phyloP scores from a whole-genome alignment of 2,888 invertebrate species.

The Watsonalla binaria region DNA sequence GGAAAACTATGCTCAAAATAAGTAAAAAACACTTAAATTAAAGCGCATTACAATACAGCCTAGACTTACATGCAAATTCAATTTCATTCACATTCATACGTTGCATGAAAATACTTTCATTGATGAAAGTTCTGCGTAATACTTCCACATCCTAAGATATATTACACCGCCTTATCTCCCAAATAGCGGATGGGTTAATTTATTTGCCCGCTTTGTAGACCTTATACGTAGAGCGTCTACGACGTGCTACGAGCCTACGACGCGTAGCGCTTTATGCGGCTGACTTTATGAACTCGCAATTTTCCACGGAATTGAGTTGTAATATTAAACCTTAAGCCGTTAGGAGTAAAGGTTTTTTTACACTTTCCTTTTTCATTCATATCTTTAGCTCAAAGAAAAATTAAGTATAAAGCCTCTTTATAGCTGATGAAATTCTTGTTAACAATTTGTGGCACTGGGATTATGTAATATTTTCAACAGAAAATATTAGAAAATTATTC shows the following conservation, averaged over 20 bases:
- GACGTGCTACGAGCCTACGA: conserved; percentile 14
- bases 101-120: no score
- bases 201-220: conserved; percentile 16
- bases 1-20: no score
- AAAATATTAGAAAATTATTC: no score
- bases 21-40: no score
- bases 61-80: no score
- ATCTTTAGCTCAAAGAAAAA: background rate
- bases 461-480: no score
- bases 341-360: background rate
- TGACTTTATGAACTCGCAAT: conserved; percentile 14
- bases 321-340: background rate
- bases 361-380: background rate
- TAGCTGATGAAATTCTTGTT: no score
- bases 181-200: conserved; percentile 26
- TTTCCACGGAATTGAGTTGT: conserved; percentile 10
- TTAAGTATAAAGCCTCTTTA: background rate
- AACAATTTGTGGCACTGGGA: no score
- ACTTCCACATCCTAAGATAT: conserved; percentile 5
- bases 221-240: conserved; percentile 17
- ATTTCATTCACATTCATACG: no score
- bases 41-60: no score
- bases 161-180: conserved; percentile 16
- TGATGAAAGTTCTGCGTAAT: background rate
- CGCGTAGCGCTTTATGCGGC: conserved; percentile 15